Percentiles rank a stretch among this genome's conserved stretches.
Conservation (phyloP, 2,113 vertebrate species). For the Catharus minimus region DNA sequence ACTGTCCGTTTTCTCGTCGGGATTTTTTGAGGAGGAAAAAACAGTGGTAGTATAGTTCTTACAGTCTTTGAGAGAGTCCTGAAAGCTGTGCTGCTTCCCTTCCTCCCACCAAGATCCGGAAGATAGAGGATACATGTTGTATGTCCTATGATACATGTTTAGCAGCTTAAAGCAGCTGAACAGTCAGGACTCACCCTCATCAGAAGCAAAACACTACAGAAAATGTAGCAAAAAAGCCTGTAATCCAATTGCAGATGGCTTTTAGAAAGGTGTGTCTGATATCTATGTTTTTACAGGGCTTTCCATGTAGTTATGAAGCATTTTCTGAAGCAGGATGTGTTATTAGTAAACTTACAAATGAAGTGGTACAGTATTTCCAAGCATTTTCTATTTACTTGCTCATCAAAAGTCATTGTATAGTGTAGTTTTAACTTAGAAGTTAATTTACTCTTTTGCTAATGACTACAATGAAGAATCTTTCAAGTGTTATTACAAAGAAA, state of each 20-base stretch:
- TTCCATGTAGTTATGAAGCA: neutral
- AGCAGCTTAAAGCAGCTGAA: neutral
- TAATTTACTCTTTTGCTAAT: neutral
- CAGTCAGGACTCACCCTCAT: neutral
- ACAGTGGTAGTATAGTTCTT: rapidly evolving
- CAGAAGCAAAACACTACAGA: neutral
- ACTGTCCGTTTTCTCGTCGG: neutral
- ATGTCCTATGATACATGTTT: neutral
- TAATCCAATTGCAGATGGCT: neutral
- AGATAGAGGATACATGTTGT: neutral
- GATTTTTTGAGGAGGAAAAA: rapidly evolving
- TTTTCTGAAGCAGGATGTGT: neutral
- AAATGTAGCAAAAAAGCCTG: neutral
- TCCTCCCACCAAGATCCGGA: neutral
- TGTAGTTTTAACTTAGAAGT: neutral
- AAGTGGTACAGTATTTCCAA: neutral
- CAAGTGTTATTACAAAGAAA: neutral
- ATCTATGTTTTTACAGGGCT: neutral
- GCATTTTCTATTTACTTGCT: neutral
- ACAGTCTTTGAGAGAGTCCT: neutral
- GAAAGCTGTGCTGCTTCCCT: neutral
- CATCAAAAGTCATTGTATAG: neutral
- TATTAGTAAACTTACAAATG: neutral
- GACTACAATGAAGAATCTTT: neutral
- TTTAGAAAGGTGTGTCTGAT: neutral